Evolutionary conservation across 2,113 vertebrate genomes (phyloP), one percentile per base, ranked within the genome.

Genomic region (Grus americana): DNA sequence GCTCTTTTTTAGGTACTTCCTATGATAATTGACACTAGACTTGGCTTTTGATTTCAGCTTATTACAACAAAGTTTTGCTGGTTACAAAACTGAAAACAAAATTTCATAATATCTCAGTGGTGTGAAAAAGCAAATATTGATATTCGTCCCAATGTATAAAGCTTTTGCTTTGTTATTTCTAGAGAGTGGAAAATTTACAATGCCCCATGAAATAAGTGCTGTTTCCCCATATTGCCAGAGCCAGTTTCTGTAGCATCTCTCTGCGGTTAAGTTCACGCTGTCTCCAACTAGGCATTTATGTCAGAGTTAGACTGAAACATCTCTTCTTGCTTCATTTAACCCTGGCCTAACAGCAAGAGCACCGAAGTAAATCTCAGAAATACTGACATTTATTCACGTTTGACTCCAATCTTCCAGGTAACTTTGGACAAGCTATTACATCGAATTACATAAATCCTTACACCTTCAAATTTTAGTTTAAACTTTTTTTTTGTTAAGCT

Each of bases 51-150:
- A 24, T 59, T 85, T 57, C 47, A 58, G 72, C 26, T 66, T 42
- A 10, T 30, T 61, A 26, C 23, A 62, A 11, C 2, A 3, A 71
- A 40, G 42, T 61, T 59, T 63, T 55, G 40, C 32, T 70, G 71
- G 11, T 72, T 66, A 72, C 34, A n/a, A 46, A 68, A 75, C 22
- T 36, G 44, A 88, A 94, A 82, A 22, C 11, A 62, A 54, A 74
- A 54, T 40, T 65, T 73, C n/a, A 47, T 46, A 38, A 20, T 32
- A n/a, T 55, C 58, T 80, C 90, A 62, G 67, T 36, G 14, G 76
- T 58, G 88, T 67, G 79, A 95, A 97, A 92, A 94, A 84, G 52
- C 92, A 97, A 97, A 97, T 88, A 93, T 34, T 87, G 94, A 90
- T n/a, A 87, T 82, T 74, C 38, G 88, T 81, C 86, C 52, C 58